A percentile compares a stretch with the other conserved stretches of the same genome.
Evolutionary conservation across 2,797 vertebrate species (phyloP).

Genomic region (Rachycentron canadum): DNA sequence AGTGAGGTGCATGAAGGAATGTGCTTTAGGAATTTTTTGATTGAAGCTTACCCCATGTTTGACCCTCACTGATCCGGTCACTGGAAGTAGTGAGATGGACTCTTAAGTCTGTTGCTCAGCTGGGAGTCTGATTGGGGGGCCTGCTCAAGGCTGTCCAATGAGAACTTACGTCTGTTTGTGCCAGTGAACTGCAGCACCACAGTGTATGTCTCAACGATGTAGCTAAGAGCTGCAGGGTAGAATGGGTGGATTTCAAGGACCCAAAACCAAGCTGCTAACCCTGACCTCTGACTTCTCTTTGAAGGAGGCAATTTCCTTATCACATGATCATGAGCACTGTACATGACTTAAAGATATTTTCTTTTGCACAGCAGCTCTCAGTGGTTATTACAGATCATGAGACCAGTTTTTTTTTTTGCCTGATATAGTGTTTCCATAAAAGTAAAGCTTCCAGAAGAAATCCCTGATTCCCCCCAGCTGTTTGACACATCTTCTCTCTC

Average conservation of each 20-base stretch:
- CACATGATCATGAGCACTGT: conserved; percentile 21
- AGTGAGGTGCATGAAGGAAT: conserved; percentile 55
- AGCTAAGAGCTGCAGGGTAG: conserved; percentile 1
- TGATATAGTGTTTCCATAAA: conserved; percentile 54
- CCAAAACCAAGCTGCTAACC: conserved; percentile 38
- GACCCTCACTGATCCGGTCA: conserved; percentile 71
- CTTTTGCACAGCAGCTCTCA: not conserved
- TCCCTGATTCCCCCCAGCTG: conserved; percentile 38
- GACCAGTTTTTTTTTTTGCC: conserved; percentile 22
- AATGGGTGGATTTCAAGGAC: conserved; percentile 23
- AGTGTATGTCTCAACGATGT: conserved; percentile 6
- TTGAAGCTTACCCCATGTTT: conserved; percentile 73
- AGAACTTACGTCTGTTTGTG: conserved; percentile 53
- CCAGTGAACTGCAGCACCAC: conserved; percentile 18
- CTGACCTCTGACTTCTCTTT: conserved; percentile 46
- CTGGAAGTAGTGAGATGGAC: conserved; percentile 54
- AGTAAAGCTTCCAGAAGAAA: conserved; percentile 49
- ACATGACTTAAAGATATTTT: conserved; percentile 1
- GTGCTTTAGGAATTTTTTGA: conserved; percentile 78
- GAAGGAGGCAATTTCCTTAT: conserved; percentile 29
- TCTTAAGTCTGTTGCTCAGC: conserved; percentile 54
- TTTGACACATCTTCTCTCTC: conserved; percentile 65
- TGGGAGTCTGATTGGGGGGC: conserved; percentile 19
- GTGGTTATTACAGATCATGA: conserved; percentile 8
- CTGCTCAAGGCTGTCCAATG: conserved; percentile 42